Base-by-base conservation (phyloP, 2,797 vertebrate genomes). In the Schizopygopsis pylzovi region DNA sequence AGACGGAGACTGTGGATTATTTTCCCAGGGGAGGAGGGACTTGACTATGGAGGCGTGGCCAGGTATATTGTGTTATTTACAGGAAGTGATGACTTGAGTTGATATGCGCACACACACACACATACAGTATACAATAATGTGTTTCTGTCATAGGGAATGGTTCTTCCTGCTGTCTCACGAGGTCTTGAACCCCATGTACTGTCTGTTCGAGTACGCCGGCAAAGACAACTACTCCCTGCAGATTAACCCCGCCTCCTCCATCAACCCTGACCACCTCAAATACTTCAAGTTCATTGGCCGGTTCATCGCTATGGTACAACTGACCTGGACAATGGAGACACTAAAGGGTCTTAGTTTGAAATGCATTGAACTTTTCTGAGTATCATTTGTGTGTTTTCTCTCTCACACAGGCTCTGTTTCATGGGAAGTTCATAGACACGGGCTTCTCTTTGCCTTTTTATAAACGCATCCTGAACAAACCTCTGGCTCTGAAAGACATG, bases 221-320 rank as follows among this genome's bases (percentile, higher is more conserved):
- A 99, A 99, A 91, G 98, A 99, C 94, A 99, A 99, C 94, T 99
- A 99, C 95, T 98, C 98, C 91, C 96, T 99, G 88, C 98, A 99
- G 93, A 99, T 99, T 92, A 99, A 99, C 92, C 98, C 98, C 1
- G 98, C 98, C 83, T 99, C 98, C 85, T 97, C 97, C 77, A 99
- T 99, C 94, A 99, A 99, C 91, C 98, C 98, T 1, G 98, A 99
- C 92, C 98, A 99, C 89, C 95, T 99, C 90, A 99, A 98, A 92
- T 99, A 99, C 90, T 99, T 99, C 93, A 95, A 96, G 90, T 99
- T 99, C 93, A 99, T 99, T 7, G 98, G 98, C 88, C 97, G 98
- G 86, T 99, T 99, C 94, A 99, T 99, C 72, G 98, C 98, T 88
- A 99, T 99, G 98, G 98, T 99, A 94, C 86, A 93, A 52, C 33